These are phyloP conservation scores for Orycteropus afer DNA, from an alignment of 2,113 vertebrate species.

Conservation along the genomic window DNA sequence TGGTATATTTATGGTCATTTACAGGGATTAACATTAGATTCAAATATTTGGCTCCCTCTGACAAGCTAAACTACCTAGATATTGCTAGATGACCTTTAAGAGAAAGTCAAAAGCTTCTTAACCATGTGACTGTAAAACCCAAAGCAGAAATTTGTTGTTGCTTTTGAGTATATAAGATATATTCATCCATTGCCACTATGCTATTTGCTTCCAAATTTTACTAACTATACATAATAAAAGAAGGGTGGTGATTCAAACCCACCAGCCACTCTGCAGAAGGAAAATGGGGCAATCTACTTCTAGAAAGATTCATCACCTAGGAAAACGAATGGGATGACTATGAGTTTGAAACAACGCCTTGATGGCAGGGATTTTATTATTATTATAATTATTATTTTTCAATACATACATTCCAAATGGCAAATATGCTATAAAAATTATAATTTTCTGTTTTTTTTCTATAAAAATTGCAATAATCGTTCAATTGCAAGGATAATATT, in stretches of 20 bases:
- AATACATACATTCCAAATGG: not conserved
- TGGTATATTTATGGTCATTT: not conserved
- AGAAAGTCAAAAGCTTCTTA: not conserved
- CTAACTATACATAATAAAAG: too few relatives aligned
- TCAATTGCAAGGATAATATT: conserved; percentile 35
- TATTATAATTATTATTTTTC: too few relatives aligned
- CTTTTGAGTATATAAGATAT: not conserved
- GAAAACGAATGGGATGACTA: too few relatives aligned
- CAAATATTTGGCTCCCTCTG: not conserved
- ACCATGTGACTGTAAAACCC: conserved; percentile 17
- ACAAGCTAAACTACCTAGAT: not conserved
- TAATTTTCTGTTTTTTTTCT: conserved; percentile 4
- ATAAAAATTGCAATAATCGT: conserved; percentile 13
- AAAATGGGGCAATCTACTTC: too few relatives aligned
- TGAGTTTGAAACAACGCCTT: too few relatives aligned
- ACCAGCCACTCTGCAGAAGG: too few relatives aligned
- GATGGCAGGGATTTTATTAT: too few relatives aligned
- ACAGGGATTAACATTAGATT: not conserved
- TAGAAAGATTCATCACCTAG: too few relatives aligned
- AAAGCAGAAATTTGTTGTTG: not conserved
- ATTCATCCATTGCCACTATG: too few relatives aligned
- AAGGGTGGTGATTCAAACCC: too few relatives aligned
- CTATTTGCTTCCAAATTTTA: too few relatives aligned
- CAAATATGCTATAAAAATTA: not conserved
- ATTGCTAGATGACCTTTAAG: not conserved